phyloP scores from a whole-genome alignment of 2,113 vertebrate genomes.

The Scatophagus argus region DNA sequence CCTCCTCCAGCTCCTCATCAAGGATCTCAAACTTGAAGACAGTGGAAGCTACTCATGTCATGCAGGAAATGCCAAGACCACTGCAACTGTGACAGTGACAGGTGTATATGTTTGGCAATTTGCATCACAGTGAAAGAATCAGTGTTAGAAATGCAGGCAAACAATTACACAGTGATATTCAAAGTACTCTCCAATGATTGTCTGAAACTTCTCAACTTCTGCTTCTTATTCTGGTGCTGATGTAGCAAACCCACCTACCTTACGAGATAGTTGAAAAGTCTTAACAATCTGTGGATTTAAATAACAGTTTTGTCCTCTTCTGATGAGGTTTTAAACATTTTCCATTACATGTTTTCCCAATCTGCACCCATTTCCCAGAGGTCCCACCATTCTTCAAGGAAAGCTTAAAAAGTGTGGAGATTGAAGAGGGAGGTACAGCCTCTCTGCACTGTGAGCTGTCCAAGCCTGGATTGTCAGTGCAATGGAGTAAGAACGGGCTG shows the following conservation, averaged over 20 bases:
- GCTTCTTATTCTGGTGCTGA: not conserved
- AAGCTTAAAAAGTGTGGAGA: conserved; percentile 60
- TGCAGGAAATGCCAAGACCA: conserved; percentile 79
- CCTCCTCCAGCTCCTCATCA: conserved; percentile 79
- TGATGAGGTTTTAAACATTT: not conserved
- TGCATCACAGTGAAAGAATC: no score
- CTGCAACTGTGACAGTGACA: conserved; percentile 79
- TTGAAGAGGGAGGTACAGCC: conserved; percentile 53
- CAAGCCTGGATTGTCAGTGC: conserved; percentile 67
- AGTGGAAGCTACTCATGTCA: conserved; percentile 86
- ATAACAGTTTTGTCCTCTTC: not conserved
- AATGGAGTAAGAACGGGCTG: conserved; percentile 77
- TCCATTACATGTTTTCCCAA: not conserved
- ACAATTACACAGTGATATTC: not conserved
- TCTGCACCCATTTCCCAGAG: conserved; percentile 45
- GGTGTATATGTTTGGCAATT: conserved; percentile 68
- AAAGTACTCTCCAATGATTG: not conserved
- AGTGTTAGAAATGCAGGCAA: not conserved
- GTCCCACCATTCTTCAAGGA: conserved; percentile 75
- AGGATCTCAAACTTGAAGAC: conserved; percentile 74
- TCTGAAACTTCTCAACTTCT: not conserved
- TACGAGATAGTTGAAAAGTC: not conserved
- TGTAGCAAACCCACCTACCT: not conserved
- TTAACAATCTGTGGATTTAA: not conserved
- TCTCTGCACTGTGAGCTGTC: conserved; percentile 77